Conservation (phyloP, 2,113 vertebrate species). For the Cheirogaleus medius region DNA sequence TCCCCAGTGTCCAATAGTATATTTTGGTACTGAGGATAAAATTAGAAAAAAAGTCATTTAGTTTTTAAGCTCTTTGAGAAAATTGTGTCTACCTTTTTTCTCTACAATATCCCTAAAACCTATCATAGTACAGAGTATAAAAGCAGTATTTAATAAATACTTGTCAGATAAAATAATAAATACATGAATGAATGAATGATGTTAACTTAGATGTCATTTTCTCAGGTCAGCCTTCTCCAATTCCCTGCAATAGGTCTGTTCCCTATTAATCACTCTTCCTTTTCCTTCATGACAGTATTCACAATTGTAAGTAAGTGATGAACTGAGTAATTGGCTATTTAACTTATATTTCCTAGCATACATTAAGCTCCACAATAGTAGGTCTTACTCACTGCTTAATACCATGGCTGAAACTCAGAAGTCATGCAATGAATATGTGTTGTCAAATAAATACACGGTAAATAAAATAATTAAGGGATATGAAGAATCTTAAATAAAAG, state of each 20-base stretch:
- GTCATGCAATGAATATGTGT: neutral
- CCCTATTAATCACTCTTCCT: neutral
- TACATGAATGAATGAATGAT: neutral
- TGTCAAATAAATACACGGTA: neutral
- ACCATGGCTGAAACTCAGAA: neutral
- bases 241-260: neutral
- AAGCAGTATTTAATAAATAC: neutral
- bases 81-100: neutral
- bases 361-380: neutral
- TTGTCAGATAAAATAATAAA: conserved; percentile 6
- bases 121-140: neutral
- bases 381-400: neutral
- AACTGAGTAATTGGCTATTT: neutral
- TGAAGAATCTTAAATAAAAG: neutral
- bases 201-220: neutral
- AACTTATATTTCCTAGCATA: neutral
- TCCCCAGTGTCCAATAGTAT: neutral
- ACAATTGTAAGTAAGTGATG: neutral
- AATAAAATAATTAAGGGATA: neutral
- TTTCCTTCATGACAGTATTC: neutral
- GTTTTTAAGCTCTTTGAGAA: neutral
- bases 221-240: neutral
- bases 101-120: neutral
- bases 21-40: conserved; percentile 40
- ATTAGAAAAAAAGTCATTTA: neutral